These are phyloP conservation scores for Cydia amplana DNA, from an alignment of 1,140 invertebrate genomes.

Conservation along the genomic window DNA sequence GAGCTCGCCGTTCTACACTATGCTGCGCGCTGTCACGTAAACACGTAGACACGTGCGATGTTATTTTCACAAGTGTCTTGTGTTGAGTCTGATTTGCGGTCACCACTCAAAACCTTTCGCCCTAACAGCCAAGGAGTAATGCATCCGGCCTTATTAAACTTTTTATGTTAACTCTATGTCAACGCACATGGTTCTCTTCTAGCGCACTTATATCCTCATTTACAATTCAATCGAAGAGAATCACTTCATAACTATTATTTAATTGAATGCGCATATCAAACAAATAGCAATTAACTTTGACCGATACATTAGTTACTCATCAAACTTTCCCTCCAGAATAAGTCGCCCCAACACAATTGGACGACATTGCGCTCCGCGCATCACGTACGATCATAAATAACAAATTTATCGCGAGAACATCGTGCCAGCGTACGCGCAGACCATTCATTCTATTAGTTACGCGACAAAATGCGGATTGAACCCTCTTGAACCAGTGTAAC, in stretches of 20 bases:
- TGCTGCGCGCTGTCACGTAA: too few species aligned
- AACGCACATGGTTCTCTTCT: background rate
- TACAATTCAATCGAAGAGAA: background rate
- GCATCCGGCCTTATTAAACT: too few species aligned
- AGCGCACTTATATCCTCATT: background rate
- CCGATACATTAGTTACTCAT: background rate
- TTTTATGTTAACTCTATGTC: background rate
- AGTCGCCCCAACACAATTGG: constrained; percentile 27
- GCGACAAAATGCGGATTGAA: background rate
- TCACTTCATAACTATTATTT: background rate
- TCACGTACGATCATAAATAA: constrained; percentile 33
- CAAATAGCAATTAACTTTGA: too few species aligned
- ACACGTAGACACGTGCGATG: too few species aligned
- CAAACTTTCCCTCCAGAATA: constrained; percentile 19
- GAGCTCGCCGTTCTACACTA: too few species aligned
- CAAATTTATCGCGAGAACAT: constrained; percentile 32
- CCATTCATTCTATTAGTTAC: background rate
- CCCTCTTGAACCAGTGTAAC: background rate
- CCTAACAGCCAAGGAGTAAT: too few species aligned
- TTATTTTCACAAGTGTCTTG: too few species aligned
- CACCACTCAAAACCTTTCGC: too few species aligned
- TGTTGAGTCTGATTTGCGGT: too few species aligned
- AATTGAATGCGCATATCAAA: too few species aligned
- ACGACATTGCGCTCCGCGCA: constrained; percentile 31
- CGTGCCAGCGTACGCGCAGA: constrained; percentile 21